Conservation (phyloP, 2,113 vertebrate species). For the Glaucidium brasilianum region DNA sequence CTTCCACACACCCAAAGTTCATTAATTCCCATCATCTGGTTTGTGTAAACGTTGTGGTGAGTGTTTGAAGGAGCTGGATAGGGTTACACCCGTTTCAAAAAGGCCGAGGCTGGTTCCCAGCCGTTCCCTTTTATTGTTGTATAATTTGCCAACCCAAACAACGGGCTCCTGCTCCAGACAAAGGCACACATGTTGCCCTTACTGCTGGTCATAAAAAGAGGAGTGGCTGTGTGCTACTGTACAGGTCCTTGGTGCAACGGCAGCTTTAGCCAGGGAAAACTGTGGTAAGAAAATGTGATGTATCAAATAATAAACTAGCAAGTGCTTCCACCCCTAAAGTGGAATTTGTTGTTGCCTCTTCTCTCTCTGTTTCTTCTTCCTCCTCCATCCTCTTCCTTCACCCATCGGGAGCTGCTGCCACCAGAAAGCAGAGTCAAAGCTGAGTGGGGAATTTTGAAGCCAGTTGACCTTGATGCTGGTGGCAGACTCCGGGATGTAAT, state of each 20-base stretch:
- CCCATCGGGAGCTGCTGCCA: not conserved
- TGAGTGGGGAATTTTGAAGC: not conserved
- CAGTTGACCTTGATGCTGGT: not conserved
- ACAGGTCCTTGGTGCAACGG: not conserved
- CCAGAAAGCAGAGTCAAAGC: not conserved
- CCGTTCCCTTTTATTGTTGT: conserved; percentile 39
- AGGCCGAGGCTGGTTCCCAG: not conserved
- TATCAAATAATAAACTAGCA: not conserved
- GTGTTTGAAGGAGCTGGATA: not conserved
- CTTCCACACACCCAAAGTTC: not conserved
- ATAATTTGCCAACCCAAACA: conserved; percentile 48
- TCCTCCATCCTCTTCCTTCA: not conserved
- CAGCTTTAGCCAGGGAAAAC: not conserved
- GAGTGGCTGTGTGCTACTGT: not conserved
- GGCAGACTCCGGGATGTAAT: not conserved
- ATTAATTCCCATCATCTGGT: conserved; percentile 60
- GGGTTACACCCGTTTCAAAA: conserved; percentile 41
- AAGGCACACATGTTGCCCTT: not conserved
- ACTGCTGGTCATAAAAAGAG: not conserved
- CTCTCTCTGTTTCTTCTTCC: not conserved
- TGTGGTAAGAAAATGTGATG: not conserved
- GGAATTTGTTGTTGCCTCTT: not conserved
- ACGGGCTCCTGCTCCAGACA: not conserved
- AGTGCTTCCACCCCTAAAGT: not conserved
- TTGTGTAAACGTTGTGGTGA: not conserved